Base-by-base conservation (phyloP, 1,140 invertebrate species). In the Bombus balteatus region DNA sequence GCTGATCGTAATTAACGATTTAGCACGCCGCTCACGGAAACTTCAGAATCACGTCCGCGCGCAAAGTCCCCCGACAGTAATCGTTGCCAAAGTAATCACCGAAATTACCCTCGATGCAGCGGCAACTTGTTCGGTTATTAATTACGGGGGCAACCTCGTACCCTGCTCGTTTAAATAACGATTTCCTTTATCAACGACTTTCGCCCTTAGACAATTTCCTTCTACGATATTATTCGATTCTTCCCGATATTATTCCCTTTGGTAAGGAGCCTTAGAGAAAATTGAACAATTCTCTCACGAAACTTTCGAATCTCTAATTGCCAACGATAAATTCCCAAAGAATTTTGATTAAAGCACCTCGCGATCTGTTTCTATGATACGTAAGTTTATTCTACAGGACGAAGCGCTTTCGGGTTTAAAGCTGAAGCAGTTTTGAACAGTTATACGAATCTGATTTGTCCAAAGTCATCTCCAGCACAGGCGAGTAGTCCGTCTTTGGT, bases 1-100 rank as follows among this genome's bases (percentile, higher is more conserved):
- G 83, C 25, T 65, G 83, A 80, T 85, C 68, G 83, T 85, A 85
- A 85, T 85, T 85, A 85, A 85, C 83, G 83, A 85, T 85, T 85
- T 80, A 85, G 76, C 76, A 22, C 39, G 47, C 32, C 41, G 83
- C 53, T 72, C 83, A 62, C 76, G 83, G 76, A 85, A 85, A 85
- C 83, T 85, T 80, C 66, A 72, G 76, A 79, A 80, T 85, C 83
- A 80, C 83, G 83, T 65, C 70, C 53, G 53, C 68, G 68, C 37
- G 18, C 59, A 34, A 65, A 47, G 41, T 41, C 73, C 62, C 73
- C 39, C 73, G 81, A 83, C 81, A 78, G 76, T 85, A 79, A 85
- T 85, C 83, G 76, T 72, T 72, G 76, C 32, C 53, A 47, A 85
- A 85, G 83, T 85, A 85, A 79, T 85, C 83, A 80, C 68, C 76